These are phyloP conservation scores for Antitype chi DNA, from an alignment of 2,888 invertebrate species.

Conservation along the genomic window DNA sequence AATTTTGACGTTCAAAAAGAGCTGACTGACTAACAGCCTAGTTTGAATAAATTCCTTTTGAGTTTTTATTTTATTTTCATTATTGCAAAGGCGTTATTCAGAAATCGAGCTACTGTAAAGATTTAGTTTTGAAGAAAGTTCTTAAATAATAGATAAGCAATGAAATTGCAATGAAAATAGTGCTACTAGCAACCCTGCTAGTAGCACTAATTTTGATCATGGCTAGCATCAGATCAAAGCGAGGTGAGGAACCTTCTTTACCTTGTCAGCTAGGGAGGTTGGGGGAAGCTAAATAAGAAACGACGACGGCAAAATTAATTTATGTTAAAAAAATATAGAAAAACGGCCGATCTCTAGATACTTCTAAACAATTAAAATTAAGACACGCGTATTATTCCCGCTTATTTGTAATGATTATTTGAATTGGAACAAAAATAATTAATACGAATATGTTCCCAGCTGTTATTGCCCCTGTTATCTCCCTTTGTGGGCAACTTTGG, in stretches of 20 bases:
- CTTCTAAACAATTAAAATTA: conserved; percentile 23
- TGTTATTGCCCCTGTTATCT: conserved; percentile 56
- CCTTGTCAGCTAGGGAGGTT: background rate
- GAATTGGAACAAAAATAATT: conserved; percentile 42
- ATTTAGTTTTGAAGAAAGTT: background rate
- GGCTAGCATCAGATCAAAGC: too few species aligned
- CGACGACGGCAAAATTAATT: conserved; percentile 10
- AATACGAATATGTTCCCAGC: conserved; percentile 31
- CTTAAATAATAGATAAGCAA: background rate
- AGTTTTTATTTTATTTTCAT: background rate
- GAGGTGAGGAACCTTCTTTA: background rate
- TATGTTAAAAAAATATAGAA: conserved; percentile 1
- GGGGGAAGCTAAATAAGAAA: background rate
- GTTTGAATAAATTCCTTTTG: too few species aligned
- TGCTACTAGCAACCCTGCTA: too few species aligned
- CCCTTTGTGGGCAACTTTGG: conserved; percentile 47
- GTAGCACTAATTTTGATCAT: too few species aligned
- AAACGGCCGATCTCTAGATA: background rate
- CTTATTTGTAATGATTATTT: conserved; percentile 30
- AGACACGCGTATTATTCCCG: background rate
- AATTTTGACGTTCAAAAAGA: too few species aligned
- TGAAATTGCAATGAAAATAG: too few species aligned
- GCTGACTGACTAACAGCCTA: too few species aligned
- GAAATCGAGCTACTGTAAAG: background rate
- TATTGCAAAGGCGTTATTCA: background rate